Percentiles rank a stretch among this genome's conserved stretches.
Evolutionary conservation across 2,888 invertebrate genomes (phyloP).

Genomic region (Melolontha melolontha): DNA sequence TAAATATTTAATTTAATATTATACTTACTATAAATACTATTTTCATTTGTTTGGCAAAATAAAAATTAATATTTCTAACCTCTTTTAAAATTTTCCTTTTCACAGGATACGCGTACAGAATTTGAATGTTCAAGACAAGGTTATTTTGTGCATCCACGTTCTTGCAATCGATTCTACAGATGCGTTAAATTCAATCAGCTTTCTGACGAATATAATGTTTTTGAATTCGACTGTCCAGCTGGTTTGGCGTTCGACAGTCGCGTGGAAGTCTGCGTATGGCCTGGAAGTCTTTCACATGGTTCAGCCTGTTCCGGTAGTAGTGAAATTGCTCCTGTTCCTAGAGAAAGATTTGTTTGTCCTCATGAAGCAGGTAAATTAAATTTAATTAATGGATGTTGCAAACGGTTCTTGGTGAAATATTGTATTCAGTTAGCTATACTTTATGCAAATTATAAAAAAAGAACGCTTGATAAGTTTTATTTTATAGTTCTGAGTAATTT

Average conservation of each 20-base stretch:
- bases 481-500: too few species aligned
- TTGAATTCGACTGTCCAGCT: slow-evolving; percentile 84
- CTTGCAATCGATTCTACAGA: slow-evolving; percentile 83
- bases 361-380: slow-evolving; percentile 68
- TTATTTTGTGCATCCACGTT: slow-evolving; percentile 81
- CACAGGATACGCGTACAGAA: slow-evolving; percentile 77
- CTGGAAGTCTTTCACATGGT: slow-evolving; percentile 77
- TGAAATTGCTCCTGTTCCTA: slow-evolving; percentile 81
- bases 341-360: slow-evolving; percentile 76
- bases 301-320: slow-evolving; percentile 82
- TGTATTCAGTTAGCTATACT: too few species aligned
- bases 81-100: slow-evolving; percentile 11
- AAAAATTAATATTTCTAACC: slow-evolving; percentile 4
- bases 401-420: too few species aligned
- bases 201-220: slow-evolving; percentile 80
- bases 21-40: not conserved
- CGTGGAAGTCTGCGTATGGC: slow-evolving; percentile 86
- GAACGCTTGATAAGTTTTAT: too few species aligned
- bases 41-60: not conserved
- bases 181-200: slow-evolving; percentile 85
- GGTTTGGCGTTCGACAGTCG: slow-evolving; percentile 82
- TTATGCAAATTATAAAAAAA: too few species aligned
- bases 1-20: not conserved
- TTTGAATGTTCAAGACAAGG: slow-evolving; percentile 82
- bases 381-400: too few species aligned